phyloP scores from a whole-genome alignment of 2,797 vertebrate genomes.

The Acrossocheilus wenchowensis region DNA sequence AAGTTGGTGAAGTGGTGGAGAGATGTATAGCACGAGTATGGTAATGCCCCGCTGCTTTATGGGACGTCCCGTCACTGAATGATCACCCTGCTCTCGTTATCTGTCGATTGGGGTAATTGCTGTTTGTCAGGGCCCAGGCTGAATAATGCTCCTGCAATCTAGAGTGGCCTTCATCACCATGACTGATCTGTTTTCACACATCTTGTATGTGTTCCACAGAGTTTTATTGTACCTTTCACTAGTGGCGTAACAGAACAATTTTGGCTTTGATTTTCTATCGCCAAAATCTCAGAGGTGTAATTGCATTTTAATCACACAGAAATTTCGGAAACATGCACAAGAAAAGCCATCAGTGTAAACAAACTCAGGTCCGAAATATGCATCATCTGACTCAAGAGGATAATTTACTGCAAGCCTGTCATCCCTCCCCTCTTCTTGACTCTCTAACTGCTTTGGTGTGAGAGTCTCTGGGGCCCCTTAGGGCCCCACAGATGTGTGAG shows the following conservation, averaged over 20 bases:
- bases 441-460: conserved; percentile 2
- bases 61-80: conserved; percentile 74
- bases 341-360: conserved; percentile 1
- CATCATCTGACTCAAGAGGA: conserved; percentile 32
- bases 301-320: conserved; percentile 14
- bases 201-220: not conserved
- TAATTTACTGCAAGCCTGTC: conserved; percentile 55
- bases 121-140: conserved; percentile 76
- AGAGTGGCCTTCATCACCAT: conserved; percentile 56
- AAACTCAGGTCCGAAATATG: conserved; percentile 7
- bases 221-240: conserved; percentile 36
- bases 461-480: conserved; percentile 15
- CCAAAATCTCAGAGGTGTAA: conserved; percentile 17
- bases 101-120: conserved; percentile 83
- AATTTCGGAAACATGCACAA: conserved; percentile 32
- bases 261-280: not conserved
- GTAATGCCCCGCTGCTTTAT: conserved; percentile 75
- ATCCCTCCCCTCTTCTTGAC: not conserved
- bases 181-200: conserved; percentile 33
- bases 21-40: conserved; percentile 22
- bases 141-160: conserved; percentile 78
- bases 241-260: conserved; percentile 2
- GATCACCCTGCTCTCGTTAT: conserved; percentile 78
- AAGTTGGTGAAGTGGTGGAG: conserved; percentile 21
- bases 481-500: conserved; percentile 42